Base-by-base conservation (phyloP, 2,888 invertebrate species). In the Drosophila pullipes region DNA sequence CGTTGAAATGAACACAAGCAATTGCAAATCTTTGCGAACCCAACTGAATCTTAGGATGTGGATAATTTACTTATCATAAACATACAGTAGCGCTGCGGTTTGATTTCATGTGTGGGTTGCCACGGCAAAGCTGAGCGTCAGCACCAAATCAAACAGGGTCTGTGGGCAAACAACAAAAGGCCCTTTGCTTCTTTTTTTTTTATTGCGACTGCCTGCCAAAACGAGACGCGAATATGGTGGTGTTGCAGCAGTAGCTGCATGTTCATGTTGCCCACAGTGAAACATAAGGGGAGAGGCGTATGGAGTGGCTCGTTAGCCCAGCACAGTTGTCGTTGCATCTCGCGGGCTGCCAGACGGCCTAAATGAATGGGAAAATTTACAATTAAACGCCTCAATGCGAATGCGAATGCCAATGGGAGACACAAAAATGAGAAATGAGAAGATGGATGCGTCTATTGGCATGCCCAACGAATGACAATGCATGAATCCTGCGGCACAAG, bases 341-440 rank as follows among this genome's bases (percentile, higher is more conserved):
- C 35, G 6, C 53, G 31, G 47, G 65, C 33, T 25, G 76, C 62
- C 73, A 74, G 66, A 70, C 49, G 59, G 63, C 69, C 76, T 54
- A 71, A 85, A 85, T 81, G 85, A 85, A 83, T 84, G 83, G 72
- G 72, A 67, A 86, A 85, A 80, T 85, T 76, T 71, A 86, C 88
- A 88, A 85, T 85, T 85, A 82, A 78, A 76, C 76, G 78, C 74
- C 71, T 68, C 78, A 70, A 59, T 62, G 77, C 52, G 72, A 70
- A 62, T 61, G 28, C 60, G 65, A 61, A 57, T 54, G 47, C 55
- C 35, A 49, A 52, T 49, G 25, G 13, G 47, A 41, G 47, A 28
- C n/a, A 59, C 30, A 55, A 55, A 47, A 63, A 59, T 63, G 67
- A 16, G 53, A 69, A 57, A 22, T 33, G 37, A 25, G 52, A 28